Evolutionary conservation across 2,797 vertebrate genomes (phyloP).

Genomic region (Eutrigla gurnardus): DNA sequence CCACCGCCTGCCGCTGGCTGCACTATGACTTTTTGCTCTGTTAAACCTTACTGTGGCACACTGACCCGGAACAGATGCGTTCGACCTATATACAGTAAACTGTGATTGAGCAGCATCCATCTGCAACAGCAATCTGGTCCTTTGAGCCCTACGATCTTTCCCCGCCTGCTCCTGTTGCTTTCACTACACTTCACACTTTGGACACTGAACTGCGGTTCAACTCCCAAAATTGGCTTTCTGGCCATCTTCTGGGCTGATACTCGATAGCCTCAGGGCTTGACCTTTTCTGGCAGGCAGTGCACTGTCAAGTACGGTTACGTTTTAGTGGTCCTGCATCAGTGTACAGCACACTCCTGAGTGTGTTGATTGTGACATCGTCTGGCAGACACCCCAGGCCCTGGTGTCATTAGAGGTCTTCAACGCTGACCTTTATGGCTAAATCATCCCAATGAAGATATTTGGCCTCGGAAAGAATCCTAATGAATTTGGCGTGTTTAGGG

Average conservation of each 20-base stretch:
- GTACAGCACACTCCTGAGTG: slow-evolving; percentile 59
- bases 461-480: slow-evolving; percentile 67
- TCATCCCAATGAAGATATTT: slow-evolving; percentile 71
- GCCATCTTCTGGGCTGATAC: slow-evolving; percentile 57
- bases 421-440: slow-evolving; percentile 78
- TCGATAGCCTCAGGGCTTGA: slow-evolving; percentile 73
- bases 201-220: slow-evolving; percentile 71
- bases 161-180: slow-evolving; percentile 55
- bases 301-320: slow-evolving; percentile 75
- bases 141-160: slow-evolving; percentile 58
- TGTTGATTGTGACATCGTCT: slow-evolving; percentile 73
- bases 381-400: slow-evolving; percentile 66
- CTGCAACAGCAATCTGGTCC: slow-evolving; percentile 68
- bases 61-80: slow-evolving; percentile 73
- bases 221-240: slow-evolving; percentile 67
- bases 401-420: slow-evolving; percentile 74
- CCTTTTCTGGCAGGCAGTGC: slow-evolving; percentile 75
- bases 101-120: slow-evolving; percentile 75
- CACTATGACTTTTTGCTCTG: slow-evolving; percentile 59
- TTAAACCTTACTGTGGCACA: slow-evolving; percentile 61
- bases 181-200: slow-evolving; percentile 66
- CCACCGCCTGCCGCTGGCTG: slow-evolving; percentile 27
- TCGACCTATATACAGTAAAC: slow-evolving; percentile 75
- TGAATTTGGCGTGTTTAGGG: slow-evolving; percentile 57
- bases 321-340: slow-evolving; percentile 68